Evolutionary conservation across 2,113 vertebrate genomes (phyloP).

Genomic region (Trochalopteron elliotii): DNA sequence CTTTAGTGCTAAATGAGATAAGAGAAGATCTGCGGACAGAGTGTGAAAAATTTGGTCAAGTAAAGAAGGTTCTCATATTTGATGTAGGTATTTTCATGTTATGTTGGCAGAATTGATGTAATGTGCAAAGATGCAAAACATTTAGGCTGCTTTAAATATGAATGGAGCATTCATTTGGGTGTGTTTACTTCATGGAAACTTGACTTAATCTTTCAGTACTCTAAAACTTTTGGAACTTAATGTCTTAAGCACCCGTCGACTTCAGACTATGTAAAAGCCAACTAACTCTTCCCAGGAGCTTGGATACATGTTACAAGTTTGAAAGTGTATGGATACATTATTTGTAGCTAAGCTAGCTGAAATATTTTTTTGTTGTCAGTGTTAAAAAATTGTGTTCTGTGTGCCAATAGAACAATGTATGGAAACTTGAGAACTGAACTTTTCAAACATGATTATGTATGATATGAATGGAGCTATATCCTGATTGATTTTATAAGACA

Average conservation of each 20-base stretch:
- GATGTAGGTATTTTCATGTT: slow-evolving; percentile 82
- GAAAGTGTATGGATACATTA: background rate
- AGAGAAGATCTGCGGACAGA: slow-evolving; percentile 91
- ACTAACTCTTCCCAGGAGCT: background rate
- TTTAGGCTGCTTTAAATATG: background rate
- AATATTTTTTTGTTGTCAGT: background rate
- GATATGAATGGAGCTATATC: background rate
- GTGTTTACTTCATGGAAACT: background rate
- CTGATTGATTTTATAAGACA: background rate
- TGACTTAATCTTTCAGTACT: background rate
- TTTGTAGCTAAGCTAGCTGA: background rate
- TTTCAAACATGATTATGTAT: rapidly evolving
- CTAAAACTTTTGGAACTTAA: background rate
- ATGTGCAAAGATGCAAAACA: background rate
- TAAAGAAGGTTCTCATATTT: slow-evolving; percentile 95
- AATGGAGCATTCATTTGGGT: background rate
- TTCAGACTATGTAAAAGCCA: background rate
- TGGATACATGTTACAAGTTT: background rate
- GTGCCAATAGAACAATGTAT: background rate
- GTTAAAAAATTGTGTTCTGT: background rate
- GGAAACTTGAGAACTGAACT: background rate
- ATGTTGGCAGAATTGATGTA: background rate
- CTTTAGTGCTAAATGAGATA: slow-evolving; percentile 93
- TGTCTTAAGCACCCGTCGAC: background rate
- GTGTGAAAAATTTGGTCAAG: slow-evolving; percentile 94